These are phyloP conservation scores for Tricholaema leucomelas DNA, from an alignment of 2,113 vertebrate genomes.

Conservation along the genomic window DNA sequence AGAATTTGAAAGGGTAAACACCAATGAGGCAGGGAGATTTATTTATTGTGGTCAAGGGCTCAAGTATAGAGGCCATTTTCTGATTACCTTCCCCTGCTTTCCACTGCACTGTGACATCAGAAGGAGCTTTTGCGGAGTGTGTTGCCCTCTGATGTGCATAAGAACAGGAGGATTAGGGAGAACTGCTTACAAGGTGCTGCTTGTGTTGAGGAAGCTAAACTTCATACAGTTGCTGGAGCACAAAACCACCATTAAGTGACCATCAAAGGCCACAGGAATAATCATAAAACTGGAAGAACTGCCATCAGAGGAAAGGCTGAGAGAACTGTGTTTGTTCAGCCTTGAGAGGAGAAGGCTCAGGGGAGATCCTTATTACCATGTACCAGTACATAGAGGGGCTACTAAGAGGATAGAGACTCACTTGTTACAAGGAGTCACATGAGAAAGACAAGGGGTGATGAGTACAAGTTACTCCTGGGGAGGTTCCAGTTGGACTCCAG, in stretches of 20 bases:
- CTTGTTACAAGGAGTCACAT: too few species aligned
- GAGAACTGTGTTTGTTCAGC: too few species aligned
- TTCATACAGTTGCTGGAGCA: rapidly evolving
- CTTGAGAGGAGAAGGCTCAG: too few species aligned
- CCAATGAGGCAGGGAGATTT: background rate
- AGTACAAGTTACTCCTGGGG: too few species aligned
- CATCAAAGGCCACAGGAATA: too few species aligned
- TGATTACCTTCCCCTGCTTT: background rate
- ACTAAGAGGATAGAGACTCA: too few species aligned
- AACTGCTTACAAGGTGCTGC: background rate
- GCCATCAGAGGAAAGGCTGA: too few species aligned
- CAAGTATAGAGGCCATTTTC: background rate
- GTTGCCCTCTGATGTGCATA: rapidly evolving
- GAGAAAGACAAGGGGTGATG: too few species aligned
- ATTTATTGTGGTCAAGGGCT: background rate
- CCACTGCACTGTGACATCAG: background rate
- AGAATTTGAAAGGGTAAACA: background rate
- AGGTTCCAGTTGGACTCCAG: too few species aligned
- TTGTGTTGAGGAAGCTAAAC: background rate
- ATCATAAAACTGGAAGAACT: too few species aligned
- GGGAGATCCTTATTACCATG: too few species aligned
- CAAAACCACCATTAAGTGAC: background rate
- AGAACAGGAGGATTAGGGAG: background rate
- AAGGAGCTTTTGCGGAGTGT: background rate
- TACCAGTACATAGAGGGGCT: too few species aligned